Base-by-base conservation (phyloP, 2,113 vertebrate species). In the Scomber japonicus region DNA sequence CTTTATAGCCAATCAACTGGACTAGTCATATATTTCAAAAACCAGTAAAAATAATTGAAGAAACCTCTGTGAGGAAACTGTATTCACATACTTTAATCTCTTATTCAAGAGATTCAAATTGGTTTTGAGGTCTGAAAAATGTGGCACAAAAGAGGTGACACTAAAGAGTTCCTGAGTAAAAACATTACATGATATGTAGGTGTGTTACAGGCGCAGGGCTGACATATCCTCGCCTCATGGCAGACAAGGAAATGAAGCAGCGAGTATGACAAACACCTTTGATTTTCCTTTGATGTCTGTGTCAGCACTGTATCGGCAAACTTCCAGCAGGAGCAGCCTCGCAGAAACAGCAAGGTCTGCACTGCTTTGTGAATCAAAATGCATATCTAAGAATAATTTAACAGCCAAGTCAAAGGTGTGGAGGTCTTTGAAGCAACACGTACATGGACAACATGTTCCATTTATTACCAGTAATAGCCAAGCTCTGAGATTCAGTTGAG, bases 1-100 rank as follows among this genome's bases (percentile, higher is more conserved):
- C 85, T 94, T 88, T 91, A 90, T 83, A 89, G 88, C 87, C 87
- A 92, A 91, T 94, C 90, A 92, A 71, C 75, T 53, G 82, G 82
- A 91, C 88, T 67, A 54, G 80, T 87, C 78, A 66, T 89, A 88
- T 82, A 83, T 92, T 91, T 88, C 65, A 82, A 78, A 53, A 89
- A 87, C 87, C 82, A 82, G 82, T 77, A 77, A 84, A 89, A 88
- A 88, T 88, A 88, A 91, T 89, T 88, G 81, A 84, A 74, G 81
- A 55, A 90, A 69, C 30, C 76, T 87, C 75, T 63, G 60, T 50
- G 82, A 84, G 84, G 86, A 90, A 91, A 90, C 79, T 70, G 69
- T 83, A 84, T 88, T 90, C 81, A 79, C n/a, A 83, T 61, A 75
- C 77, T 90, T 88, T 85, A 90, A 90, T 90, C 82, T 88, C 76